These are phyloP conservation scores for Cyanistes caeruleus DNA, from an alignment of 2,113 vertebrate genomes.

Conservation along the genomic window DNA sequence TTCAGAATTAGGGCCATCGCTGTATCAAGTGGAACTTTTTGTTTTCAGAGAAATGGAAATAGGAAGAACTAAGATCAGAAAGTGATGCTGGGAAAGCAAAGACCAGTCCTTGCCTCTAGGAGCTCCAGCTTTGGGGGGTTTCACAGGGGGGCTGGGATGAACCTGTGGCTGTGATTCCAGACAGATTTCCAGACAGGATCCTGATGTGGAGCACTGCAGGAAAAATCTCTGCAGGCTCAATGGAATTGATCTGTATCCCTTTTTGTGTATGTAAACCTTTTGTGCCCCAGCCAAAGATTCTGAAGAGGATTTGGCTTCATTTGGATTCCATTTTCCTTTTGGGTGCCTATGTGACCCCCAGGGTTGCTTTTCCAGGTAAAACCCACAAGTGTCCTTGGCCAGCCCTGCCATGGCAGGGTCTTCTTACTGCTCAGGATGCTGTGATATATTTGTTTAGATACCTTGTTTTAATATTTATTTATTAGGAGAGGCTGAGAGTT, in stretches of 20 bases:
- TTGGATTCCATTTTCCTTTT: neutral
- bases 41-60: neutral
- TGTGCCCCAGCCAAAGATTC: neutral
- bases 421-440: neutral
- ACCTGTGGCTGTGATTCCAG: neutral
- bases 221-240: neutral
- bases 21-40: neutral
- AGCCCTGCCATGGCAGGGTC: neutral
- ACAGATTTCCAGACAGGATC: neutral
- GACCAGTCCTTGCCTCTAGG: neutral
- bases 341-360: neutral
- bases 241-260: fast-evolving
- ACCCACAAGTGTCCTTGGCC: neutral
- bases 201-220: neutral
- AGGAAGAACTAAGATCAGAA: neutral
- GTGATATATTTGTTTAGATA: neutral
- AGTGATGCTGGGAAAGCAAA: neutral
- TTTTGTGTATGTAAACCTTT: neutral
- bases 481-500: neutral
- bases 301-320: neutral
- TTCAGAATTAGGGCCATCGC: neutral
- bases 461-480: neutral
- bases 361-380: neutral
- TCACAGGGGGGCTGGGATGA: neutral
- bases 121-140: neutral